These are phyloP conservation scores for Drosophila setifemur DNA, from an alignment of 1,140 invertebrate genomes.

Conservation along the genomic window DNA sequence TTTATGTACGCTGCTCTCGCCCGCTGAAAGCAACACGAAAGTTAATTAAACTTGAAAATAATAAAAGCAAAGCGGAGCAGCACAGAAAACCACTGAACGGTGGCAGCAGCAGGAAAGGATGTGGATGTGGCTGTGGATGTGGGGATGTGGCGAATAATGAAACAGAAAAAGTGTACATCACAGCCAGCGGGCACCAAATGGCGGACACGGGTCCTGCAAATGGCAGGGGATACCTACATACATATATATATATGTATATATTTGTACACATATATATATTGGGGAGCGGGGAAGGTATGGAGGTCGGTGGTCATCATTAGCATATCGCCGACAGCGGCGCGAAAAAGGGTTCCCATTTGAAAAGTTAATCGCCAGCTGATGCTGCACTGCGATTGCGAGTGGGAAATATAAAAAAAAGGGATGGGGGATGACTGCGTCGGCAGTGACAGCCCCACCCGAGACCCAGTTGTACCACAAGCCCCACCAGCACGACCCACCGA, in stretches of 20 bases:
- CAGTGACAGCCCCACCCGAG: constrained; percentile 41
- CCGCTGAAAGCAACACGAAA: constrained; percentile 69
- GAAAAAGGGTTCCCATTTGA: constrained; percentile 68
- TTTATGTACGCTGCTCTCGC: constrained; percentile 56
- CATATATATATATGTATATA: neutral
- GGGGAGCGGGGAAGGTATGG: constrained; percentile 9
- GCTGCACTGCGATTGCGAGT: constrained; percentile 48
- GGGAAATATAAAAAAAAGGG: neutral
- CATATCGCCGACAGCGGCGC: constrained; percentile 68
- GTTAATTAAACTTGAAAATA: constrained; percentile 80
- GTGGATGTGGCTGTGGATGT: neutral
- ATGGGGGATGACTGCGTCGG: constrained; percentile 56
- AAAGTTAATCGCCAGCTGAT: constrained; percentile 75
- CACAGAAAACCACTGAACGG: constrained; percentile 16
- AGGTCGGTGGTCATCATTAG: constrained; percentile 61
- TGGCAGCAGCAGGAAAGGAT: constrained; percentile 6
- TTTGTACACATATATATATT: neutral
- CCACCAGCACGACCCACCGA: constrained; percentile 9
- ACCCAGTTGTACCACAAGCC: neutral
- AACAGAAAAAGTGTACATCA: constrained; percentile 71
- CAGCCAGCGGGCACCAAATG: constrained; percentile 43
- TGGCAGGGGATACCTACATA: neutral
- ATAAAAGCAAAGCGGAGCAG: constrained; percentile 65
- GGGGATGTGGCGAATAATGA: constrained; percentile 59
- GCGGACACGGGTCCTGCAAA: constrained; percentile 14